These are phyloP conservation scores for Cygnus atratus DNA, from an alignment of 2,113 vertebrate genomes.

Conservation along the genomic window DNA sequence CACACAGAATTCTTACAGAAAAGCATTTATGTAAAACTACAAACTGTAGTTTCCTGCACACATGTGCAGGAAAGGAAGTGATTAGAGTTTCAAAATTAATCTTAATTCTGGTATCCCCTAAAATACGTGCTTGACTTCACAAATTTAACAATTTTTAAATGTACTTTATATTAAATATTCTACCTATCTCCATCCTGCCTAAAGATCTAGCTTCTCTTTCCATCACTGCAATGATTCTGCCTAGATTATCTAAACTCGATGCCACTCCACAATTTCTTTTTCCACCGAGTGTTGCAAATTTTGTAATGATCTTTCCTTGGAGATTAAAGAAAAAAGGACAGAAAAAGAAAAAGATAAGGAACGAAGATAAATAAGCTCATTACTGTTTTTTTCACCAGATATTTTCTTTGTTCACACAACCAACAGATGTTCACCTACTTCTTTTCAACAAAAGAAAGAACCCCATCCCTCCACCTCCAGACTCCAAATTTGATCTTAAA, in stretches of 20 bases:
- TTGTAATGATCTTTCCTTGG: background rate
- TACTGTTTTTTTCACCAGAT: background rate
- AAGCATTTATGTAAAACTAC: background rate
- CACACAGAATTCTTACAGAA: background rate
- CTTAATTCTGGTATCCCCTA: background rate
- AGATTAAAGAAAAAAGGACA: background rate
- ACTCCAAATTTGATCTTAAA: background rate
- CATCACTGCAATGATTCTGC: background rate
- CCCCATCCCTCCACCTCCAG: background rate
- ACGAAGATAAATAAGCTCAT: background rate
- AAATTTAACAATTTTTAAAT: background rate
- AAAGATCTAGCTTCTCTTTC: background rate
- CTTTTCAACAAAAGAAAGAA: background rate
- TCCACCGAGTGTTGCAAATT: background rate
- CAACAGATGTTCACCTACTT: background rate
- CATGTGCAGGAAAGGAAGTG: background rate
- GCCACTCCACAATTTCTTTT: background rate
- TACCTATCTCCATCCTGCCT: background rate
- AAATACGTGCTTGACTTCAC: background rate
- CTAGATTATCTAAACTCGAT: background rate
- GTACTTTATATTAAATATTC: background rate
- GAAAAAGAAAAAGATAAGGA: background rate
- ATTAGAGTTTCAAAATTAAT: background rate
- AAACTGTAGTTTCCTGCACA: background rate
- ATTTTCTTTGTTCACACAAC: background rate